A percentile compares a stretch with the other conserved stretches of the same genome.
Evolutionary conservation across 2,888 invertebrate genomes (phyloP).

Genomic region (Opisthograptis luteolata): DNA sequence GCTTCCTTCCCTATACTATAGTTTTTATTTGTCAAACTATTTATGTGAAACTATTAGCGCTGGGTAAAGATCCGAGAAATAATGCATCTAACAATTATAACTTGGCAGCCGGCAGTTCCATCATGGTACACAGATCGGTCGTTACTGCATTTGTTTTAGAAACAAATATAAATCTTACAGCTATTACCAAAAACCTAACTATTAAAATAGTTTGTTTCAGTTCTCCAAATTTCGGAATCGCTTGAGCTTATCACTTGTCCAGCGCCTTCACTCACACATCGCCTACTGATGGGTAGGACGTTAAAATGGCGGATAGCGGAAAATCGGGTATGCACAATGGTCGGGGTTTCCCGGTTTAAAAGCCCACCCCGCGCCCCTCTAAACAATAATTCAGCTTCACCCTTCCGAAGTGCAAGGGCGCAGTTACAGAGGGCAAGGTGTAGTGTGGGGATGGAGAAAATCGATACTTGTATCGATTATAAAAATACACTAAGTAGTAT

Average conservation of each 20-base stretch:
- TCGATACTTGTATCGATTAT: conserved; percentile 43
- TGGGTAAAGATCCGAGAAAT: no score
- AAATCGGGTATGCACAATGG: conserved; percentile 83
- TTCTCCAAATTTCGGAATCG: conserved; percentile 10
- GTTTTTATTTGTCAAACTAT: no score
- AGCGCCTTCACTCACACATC: conserved; percentile 47
- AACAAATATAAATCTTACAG: no score
- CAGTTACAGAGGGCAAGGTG: conserved; percentile 71
- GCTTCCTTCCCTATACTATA: no score
- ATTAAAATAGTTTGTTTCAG: background rate
- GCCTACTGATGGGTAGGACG: conserved; percentile 60
- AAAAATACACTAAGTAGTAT: no score
- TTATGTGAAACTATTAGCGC: no score
- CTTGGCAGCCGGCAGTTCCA: no score
- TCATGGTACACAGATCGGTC: no score
- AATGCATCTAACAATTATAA: no score
- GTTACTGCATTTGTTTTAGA: no score
- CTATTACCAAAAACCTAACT: no score
- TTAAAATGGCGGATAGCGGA: conserved; percentile 82
- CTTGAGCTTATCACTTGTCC: conserved; percentile 23
- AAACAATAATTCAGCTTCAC: conserved; percentile 84
- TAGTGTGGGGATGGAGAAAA: conserved; percentile 51
- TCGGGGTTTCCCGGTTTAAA: conserved; percentile 83
- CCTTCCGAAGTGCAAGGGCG: conserved; percentile 84
- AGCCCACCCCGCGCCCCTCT: conserved; percentile 66